Base-by-base conservation (phyloP, 2,113 vertebrate species). In the Tringa solitaria region DNA sequence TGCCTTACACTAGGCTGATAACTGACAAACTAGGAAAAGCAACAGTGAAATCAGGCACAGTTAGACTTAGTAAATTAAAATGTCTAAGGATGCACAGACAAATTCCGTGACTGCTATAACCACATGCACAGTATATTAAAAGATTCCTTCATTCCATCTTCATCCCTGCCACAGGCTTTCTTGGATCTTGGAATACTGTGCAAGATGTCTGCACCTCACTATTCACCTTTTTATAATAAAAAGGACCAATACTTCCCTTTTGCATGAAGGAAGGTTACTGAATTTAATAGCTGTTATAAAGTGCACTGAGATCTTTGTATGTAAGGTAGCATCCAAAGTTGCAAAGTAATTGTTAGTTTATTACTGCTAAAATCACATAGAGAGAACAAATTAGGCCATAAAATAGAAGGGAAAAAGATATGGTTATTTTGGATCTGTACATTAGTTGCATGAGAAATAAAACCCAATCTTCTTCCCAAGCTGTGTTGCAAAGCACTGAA, bases 121-220 rank as follows among this genome's bases (percentile, higher is more conserved):
- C 26, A 37, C 4, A 20, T 10, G 9, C 18, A 64, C 6, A 88
- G 41, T 0, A 0, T 32, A 45, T 45, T 48, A 43, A 75, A 75
- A 64, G 12, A 14, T 43, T 35, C 24, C 18, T 68, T 60, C 53
- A 20, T 83, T 85, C 21, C 3, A 0, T 11, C 50, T 64, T 23
- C 54, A 32, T 17, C 56, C 30, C 64, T 43, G 43, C 12, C 57
- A 64, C 53, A 57, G 57, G 35, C 45, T 72, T 76, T 57, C 77
- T 81, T 81, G 59, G 78, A 84, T 46, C 48, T 33, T 63, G 45
- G 63, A 35, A 30, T 8, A 11, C 32, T 9, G 5, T 27, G 51
- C 18, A 48, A 60, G 43, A 39, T 21, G 27, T 12, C 17, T 24
- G 12, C 24, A 65, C 41, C 17, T 45, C 75, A 35, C 8, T 67